A percentile compares a stretch with the other conserved stretches of the same genome.
Evolutionary conservation across 2,113 vertebrate genomes (phyloP).

Genomic region (Neolamprologus sp.): DNA sequence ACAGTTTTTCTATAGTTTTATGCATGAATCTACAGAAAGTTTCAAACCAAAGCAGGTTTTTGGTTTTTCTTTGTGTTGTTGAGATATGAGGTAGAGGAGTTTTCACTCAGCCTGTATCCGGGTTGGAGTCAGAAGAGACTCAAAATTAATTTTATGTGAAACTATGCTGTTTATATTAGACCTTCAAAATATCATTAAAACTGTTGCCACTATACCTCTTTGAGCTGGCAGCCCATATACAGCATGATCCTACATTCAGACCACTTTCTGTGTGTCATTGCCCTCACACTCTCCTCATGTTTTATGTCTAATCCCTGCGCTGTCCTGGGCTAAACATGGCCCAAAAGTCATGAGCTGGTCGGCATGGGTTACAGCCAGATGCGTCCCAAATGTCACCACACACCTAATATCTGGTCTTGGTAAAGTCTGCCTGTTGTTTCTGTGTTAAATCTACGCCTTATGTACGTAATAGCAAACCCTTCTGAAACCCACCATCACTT

Average conservation of each 20-base stretch:
- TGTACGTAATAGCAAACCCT: background rate
- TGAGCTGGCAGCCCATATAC: background rate
- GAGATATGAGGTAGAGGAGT: fast-evolving
- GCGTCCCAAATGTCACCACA: fast-evolving
- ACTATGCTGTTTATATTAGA: background rate
- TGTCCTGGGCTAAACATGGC: background rate
- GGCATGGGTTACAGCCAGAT: background rate
- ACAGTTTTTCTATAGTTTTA: background rate
- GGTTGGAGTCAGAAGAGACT: fast-evolving
- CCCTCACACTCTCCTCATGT: background rate
- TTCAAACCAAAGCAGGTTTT: background rate
- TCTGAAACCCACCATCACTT: background rate
- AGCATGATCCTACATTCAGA: background rate
- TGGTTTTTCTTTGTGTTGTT: fast-evolving
- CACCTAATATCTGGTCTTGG: background rate
- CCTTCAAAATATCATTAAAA: background rate
- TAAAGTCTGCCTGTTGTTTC: background rate
- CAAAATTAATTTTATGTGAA: background rate
- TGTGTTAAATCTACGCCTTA: background rate
- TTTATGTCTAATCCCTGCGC: background rate
- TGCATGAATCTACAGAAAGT: background rate
- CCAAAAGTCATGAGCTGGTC: background rate
- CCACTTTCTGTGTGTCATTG: background rate
- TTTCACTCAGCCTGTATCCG: background rate
- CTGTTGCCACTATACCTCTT: background rate